phyloP scores from a whole-genome alignment of 2,888 invertebrate genomes.

The Pristionchus japonicus region DNA sequence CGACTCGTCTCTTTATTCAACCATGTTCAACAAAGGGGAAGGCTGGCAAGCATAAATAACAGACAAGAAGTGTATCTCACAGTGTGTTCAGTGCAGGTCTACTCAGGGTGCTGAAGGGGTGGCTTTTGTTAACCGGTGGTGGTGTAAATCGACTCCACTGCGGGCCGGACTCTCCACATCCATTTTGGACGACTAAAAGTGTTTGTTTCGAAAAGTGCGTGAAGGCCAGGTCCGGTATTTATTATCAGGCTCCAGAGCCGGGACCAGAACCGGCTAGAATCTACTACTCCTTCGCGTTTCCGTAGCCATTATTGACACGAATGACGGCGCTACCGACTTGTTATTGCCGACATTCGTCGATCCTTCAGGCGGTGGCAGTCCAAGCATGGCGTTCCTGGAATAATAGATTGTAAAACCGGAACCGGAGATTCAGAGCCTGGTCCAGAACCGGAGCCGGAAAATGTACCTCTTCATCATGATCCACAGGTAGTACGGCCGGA shows the following conservation, averaged over 20 bases:
- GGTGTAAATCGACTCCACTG: conserved; percentile 1
- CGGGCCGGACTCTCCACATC: not conserved
- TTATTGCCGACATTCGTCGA: not conserved
- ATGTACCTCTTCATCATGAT: not conserved
- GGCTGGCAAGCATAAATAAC: not conserved
- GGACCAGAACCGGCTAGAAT: not conserved
- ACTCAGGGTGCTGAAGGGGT: not conserved
- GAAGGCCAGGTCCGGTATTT: not conserved
- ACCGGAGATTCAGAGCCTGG: not conserved
- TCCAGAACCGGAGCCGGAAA: no score
- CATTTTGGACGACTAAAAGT: not conserved
- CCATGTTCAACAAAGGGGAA: not conserved
- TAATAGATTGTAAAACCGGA: not conserved
- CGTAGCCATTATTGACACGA: not conserved
- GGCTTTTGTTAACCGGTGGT: not conserved
- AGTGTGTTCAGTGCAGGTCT: not conserved
- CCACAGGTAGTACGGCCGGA: conserved; percentile 18
- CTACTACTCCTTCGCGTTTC: not conserved
- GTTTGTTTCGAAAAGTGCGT: no score
- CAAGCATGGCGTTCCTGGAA: not conserved
- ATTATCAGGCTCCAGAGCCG: not conserved
- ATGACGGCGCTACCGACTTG: conserved; percentile 13
- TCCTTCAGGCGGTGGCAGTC: conserved; percentile 26
- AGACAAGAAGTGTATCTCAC: not conserved
- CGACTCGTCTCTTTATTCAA: not conserved